Evolutionary conservation across 2,888 invertebrate species (phyloP).

Genomic region (Schizaphis graminum): DNA sequence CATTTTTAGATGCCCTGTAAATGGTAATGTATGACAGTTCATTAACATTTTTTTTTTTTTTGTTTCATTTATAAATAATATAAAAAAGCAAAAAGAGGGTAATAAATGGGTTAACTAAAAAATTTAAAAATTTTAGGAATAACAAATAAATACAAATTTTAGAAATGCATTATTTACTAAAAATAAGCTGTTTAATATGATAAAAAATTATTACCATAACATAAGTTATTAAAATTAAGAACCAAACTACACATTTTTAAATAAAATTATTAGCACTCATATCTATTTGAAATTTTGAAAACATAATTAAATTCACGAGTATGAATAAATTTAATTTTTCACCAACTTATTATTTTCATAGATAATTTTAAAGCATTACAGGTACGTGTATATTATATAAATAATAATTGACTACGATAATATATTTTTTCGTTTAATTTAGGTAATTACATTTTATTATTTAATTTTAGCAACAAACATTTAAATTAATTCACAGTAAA

Average conservation of each 20-base stretch:
- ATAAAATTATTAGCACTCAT: not conserved
- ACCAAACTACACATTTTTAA: not conserved
- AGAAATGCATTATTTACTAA: not conserved
- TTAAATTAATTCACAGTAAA: not conserved
- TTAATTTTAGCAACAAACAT: not conserved
- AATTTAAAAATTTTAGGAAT: not conserved
- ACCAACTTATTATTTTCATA: not conserved
- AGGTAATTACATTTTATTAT: not conserved
- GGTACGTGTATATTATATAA: not conserved
- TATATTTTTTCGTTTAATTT: not conserved
- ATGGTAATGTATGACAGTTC: not conserved
- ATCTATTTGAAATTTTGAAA: not conserved
- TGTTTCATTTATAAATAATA: slow-evolving; percentile 19
- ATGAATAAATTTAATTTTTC: not conserved
- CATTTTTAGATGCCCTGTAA: not conserved
- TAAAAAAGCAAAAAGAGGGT: not conserved
- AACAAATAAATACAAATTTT: not conserved
- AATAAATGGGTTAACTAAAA: not conserved
- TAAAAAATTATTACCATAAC: not conserved
- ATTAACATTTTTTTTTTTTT: not conserved
- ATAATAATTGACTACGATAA: not conserved
- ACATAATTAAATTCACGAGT: not conserved
- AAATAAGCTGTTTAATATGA: not conserved
- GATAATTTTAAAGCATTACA: not conserved
- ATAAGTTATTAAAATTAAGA: not conserved